phyloP scores from a whole-genome alignment of 2,113 vertebrate species.

The Piaya cayana region DNA sequence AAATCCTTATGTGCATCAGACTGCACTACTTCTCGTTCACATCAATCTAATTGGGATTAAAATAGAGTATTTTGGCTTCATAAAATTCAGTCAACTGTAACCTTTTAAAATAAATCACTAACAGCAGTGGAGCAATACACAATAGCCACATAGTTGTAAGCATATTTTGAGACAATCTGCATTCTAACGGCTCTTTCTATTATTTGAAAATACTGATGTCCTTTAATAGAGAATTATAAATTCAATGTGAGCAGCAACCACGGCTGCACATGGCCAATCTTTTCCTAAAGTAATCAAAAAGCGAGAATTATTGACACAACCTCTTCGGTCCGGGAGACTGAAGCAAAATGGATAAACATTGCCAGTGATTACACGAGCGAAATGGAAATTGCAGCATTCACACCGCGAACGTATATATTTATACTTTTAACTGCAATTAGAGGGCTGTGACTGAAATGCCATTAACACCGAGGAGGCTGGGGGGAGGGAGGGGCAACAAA shows the following conservation, averaged over 20 bases:
- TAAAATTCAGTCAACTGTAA: background rate
- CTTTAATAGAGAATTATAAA: background rate
- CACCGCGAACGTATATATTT: background rate
- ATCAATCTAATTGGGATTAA: background rate
- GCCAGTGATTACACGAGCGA: background rate
- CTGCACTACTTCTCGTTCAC: background rate
- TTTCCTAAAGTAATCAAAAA: background rate
- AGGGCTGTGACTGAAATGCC: background rate
- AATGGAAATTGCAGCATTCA: background rate
- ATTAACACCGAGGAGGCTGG: background rate
- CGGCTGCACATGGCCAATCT: background rate
- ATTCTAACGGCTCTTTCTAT: background rate
- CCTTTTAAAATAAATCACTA: background rate
- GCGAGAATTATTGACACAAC: background rate
- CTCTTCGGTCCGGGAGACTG: background rate
- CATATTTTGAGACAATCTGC: background rate
- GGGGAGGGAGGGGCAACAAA: too few relatives aligned
- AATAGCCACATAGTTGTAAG: background rate
- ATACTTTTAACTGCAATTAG: background rate
- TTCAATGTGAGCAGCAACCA: background rate
- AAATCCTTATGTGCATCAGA: too few relatives aligned
- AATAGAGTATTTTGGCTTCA: background rate
- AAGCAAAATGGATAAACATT: background rate
- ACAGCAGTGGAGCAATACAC: background rate
- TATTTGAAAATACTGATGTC: background rate